These are phyloP conservation scores for Lottia scabra DNA, from an alignment of 2,888 invertebrate genomes.

Conservation along the genomic window DNA sequence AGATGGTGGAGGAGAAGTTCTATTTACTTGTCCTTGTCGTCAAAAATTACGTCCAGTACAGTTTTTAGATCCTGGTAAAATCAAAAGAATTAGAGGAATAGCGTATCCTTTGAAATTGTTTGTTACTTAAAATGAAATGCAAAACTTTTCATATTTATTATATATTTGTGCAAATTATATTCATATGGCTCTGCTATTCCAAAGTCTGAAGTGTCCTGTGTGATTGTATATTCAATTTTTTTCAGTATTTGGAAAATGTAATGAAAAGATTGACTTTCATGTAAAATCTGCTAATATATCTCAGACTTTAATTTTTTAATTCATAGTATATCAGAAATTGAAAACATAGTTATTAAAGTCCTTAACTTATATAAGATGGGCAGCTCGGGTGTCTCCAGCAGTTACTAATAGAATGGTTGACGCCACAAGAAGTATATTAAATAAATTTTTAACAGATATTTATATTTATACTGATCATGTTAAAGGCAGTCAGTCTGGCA, in stretches of 20 bases:
- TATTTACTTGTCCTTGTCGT: slow-evolving; percentile 89
- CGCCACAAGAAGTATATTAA: slow-evolving; percentile 88
- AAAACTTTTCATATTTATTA: no score
- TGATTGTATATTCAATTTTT: no score
- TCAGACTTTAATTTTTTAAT: no score
- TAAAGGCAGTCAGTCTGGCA: slow-evolving; percentile 88
- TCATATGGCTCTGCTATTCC: no score
- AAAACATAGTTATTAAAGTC: no score
- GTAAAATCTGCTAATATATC: no score
- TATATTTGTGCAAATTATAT: no score
- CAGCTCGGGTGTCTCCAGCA: slow-evolving; percentile 91
- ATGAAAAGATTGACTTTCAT: no score
- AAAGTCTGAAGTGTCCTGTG: no score
- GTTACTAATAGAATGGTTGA: slow-evolving; percentile 94
- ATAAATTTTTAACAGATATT: slow-evolving; percentile 93
- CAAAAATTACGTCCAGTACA: slow-evolving; percentile 85
- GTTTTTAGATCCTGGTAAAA: slow-evolving; percentile 82
- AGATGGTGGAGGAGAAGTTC: slow-evolving; percentile 91
- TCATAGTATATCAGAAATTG: no score
- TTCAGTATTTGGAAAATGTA: no score
- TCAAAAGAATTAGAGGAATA: slow-evolving; percentile 92
- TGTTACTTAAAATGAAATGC: no score
- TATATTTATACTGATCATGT: slow-evolving; percentile 95
- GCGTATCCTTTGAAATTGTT: slow-evolving; percentile 73
- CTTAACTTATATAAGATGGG: slow-evolving; percentile 68